Base-by-base conservation (phyloP, 2,888 invertebrate genomes). In the Drosophila anomalata region DNA sequence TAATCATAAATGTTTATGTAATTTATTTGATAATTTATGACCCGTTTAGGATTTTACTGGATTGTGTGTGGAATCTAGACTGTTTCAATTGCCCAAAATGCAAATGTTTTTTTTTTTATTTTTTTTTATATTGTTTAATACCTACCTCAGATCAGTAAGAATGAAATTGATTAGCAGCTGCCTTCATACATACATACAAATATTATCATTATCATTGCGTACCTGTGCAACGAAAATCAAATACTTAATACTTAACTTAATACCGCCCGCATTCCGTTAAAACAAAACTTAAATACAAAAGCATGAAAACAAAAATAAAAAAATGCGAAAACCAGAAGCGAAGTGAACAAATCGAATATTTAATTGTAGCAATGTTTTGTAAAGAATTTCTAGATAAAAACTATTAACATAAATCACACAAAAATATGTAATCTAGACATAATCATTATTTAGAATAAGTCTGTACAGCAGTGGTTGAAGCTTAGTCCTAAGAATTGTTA, bases 191-290 rank as follows among this genome's bases (percentile, higher is more conserved):
- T 33, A 42, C 20, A 44, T 8, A 47, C n/a, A 41, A 8, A 47
- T 20, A 58, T 42, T 9, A 29, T 29, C 29, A 36, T 12, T 36
- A 72, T 61, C 53, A 79, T 78, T 81, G 83, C 79, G 85, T 86
- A 86, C 85, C 85, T 86, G 85, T 89, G 79, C 88, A 87, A 88
- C 71, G 63, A 65, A 62, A 87, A 75, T 86, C 52, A 41, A 41
- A 68, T 70, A 71, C 68, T 75, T 80, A 88, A 85, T 76, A 83
- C 67, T 58, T 71, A 77, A 69, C 52, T 59, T 41, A 60, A 69
- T 51, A 63, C 80, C 61, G 62, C 52, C 56, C 82, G 85, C 82
- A 88, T 87, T 88, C 87, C 87, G 84, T 88, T 88, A 70, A 83
- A 80, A 82, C 59, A 75, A 75, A 58, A 56, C 52, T 14, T 42